Base-by-base conservation (phyloP, 2,888 invertebrate genomes). In the Latrodectus elegans region DNA sequence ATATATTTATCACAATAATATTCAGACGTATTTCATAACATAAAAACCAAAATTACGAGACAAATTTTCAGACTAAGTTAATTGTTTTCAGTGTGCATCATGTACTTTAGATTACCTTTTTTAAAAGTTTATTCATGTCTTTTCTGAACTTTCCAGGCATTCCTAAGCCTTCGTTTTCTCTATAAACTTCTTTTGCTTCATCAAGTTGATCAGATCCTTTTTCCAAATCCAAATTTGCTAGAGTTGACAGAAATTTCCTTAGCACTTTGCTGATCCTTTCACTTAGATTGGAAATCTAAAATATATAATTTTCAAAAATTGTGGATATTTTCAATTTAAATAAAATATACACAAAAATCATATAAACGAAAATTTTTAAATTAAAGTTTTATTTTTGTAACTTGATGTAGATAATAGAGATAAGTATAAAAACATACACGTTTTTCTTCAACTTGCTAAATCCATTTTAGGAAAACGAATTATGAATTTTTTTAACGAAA, bases 81-180 rank as follows among this genome's bases (percentile, higher is more conserved):
- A 60, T 60, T n/a, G 38, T 60, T 15, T n/a, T 60, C 6, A 60
- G n/a, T 11, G 0, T 60, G 10, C 60, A 15, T 10, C 10, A 11
- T 15, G 4, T 10, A n/a, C 11, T 60, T 60, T 15, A 11, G 4
- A 60, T 68, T 79, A 88, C 88, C 68, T 88, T 84, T 53, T 64
- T 76, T 15, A 53, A 8, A 6, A 88, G 70, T 60, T 38, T 73
- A 22, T 77, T 76, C 49, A 84, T 51, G 10, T 85, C 82, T 51
- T 74, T 76, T 14, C 80, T 49, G 55, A 88, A 88, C 53, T 88
- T 88, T 14, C 88, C 88, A 8, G 82, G 53, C 81, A 88, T 72
- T 8, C 60, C 77, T 4, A 64, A 38, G 3, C 64, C 49, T 26
- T 26, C 74, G 0, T 68, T 71, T 52, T 84, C 81, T 60, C n/a